Percentiles rank a stretch among this genome's conserved stretches.
Evolutionary conservation across 2,797 vertebrate genomes (phyloP).

Genomic region (Poeciliopsis gracilis): DNA sequence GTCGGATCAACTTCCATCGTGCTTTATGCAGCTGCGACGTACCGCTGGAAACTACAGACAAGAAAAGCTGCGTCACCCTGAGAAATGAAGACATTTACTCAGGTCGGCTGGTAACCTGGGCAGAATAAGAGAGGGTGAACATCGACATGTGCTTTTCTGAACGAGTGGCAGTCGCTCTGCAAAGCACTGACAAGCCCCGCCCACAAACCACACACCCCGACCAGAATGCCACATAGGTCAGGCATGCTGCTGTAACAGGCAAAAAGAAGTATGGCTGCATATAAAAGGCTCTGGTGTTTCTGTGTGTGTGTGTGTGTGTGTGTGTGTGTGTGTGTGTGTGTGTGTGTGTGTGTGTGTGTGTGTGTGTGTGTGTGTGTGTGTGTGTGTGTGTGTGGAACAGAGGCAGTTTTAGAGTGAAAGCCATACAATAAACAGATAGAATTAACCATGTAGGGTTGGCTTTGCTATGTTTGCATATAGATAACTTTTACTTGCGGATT

Average conservation of each 20-base stretch:
- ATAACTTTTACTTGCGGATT: not conserved
- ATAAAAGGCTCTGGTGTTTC: slow-evolving; percentile 35
- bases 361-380: too few relatives aligned
- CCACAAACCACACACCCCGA: not conserved
- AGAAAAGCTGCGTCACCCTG: too few relatives aligned
- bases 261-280: slow-evolving; percentile 44
- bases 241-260: slow-evolving; percentile 54
- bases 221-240: slow-evolving; percentile 33
- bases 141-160: slow-evolving; percentile 1
- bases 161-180: slow-evolving; percentile 29
- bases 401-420: slow-evolving; percentile 25
- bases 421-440: slow-evolving; percentile 34
- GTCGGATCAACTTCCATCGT: not conserved
- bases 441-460: slow-evolving; percentile 4
- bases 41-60: not conserved
- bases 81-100: not conserved
- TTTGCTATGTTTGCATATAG: not conserved
- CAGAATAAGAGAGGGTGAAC: slow-evolving; percentile 5
- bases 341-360: too few relatives aligned
- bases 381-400: not conserved
- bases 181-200: slow-evolving; percentile 29
- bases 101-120: slow-evolving; percentile 1
- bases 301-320: too few relatives aligned
- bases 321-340: too few relatives aligned
- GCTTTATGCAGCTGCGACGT: not conserved